phyloP scores from a whole-genome alignment of 2,888 invertebrate species.

The Lasioglossum lativentre region DNA sequence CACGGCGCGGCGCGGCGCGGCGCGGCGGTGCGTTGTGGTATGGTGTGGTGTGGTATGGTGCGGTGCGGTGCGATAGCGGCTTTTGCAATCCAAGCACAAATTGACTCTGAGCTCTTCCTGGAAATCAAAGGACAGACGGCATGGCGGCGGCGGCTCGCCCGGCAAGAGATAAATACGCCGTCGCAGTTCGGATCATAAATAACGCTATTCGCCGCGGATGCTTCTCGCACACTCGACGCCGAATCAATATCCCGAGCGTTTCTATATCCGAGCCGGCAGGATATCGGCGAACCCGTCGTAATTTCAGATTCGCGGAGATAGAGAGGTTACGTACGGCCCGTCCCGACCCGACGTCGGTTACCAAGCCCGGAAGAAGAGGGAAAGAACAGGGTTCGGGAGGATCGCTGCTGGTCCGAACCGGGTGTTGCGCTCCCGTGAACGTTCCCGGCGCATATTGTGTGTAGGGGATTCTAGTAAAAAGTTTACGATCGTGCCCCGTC shows the following conservation, averaged over 20 bases:
- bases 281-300: slow-evolving; percentile 11
- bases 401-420: background rate
- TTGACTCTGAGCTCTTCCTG: background rate
- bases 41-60: too few species aligned
- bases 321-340: slow-evolving; percentile 24
- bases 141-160: background rate
- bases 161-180: slow-evolving; percentile 40
- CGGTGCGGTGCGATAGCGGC: background rate
- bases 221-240: background rate
- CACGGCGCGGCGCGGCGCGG: too few species aligned
- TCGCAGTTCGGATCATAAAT: slow-evolving; percentile 36
- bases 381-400: background rate
- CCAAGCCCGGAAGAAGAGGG: background rate
- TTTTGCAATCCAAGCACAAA: background rate
- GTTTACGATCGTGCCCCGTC: slow-evolving; percentile 57
- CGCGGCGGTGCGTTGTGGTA: too few species aligned
- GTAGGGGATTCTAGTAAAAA: slow-evolving; percentile 56
- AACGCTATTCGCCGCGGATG: slow-evolving; percentile 25
- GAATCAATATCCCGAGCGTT: slow-evolving; percentile 42
- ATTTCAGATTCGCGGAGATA: slow-evolving; percentile 23
- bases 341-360: background rate
- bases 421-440: slow-evolving; percentile 6
- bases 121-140: slow-evolving; percentile 40
- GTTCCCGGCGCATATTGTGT: slow-evolving; percentile 54
- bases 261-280: slow-evolving; percentile 25